Conservation (phyloP, 2,113 vertebrate genomes). For the Phodopus roborovskii region DNA sequence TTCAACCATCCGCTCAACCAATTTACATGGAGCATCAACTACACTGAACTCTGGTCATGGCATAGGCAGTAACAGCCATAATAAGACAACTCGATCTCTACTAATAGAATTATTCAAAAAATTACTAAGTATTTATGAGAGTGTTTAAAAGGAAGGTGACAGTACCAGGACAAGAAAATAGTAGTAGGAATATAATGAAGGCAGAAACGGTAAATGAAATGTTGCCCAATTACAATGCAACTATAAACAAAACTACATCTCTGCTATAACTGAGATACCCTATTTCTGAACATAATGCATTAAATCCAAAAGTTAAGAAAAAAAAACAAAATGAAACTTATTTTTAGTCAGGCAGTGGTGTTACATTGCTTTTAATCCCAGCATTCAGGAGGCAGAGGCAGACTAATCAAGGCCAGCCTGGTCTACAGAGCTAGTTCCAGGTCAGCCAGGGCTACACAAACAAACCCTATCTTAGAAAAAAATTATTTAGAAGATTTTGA, state of each 20-base stretch:
- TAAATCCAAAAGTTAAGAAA: background rate
- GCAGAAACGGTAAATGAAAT: conserved; percentile 43
- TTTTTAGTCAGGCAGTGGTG: background rate
- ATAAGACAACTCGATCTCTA: background rate
- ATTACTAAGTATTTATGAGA: background rate
- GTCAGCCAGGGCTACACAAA: background rate
- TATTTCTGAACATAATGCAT: conserved; percentile 41
- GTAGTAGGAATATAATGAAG: conserved; percentile 17
- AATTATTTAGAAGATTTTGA: conserved; percentile 41
- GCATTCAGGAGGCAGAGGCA: background rate
- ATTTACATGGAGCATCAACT: background rate
- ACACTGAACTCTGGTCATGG: background rate
- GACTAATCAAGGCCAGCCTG: background rate
- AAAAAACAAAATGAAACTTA: background rate
- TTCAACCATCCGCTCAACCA: background rate
- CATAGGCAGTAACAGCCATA: background rate
- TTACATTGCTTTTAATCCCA: background rate
- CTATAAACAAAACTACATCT: background rate
- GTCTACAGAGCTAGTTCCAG: background rate
- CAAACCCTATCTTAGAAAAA: background rate
- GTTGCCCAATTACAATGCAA: conserved; percentile 33
- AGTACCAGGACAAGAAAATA: background rate
- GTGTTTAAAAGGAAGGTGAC: background rate
- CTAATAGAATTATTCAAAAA: conserved; percentile 28
- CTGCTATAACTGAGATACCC: background rate